A percentile compares a stretch with the other conserved stretches of the same genome.
Evolutionary conservation across 2,797 vertebrate species (phyloP).

Genomic region (Labeo calbasu): DNA sequence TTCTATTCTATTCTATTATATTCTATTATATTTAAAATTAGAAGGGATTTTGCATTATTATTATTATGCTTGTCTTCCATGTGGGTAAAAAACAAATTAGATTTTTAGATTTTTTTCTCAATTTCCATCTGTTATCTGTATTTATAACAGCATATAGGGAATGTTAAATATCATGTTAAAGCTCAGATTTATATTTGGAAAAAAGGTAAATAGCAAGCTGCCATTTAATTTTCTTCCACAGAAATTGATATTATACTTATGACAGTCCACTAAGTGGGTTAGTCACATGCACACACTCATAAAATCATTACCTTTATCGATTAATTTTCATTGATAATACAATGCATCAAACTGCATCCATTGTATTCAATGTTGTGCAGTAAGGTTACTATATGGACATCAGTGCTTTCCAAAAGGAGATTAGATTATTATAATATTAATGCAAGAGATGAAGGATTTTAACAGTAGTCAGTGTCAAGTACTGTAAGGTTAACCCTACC

Average conservation of each 20-base stretch:
- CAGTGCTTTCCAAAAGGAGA: no score
- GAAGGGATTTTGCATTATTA: background rate
- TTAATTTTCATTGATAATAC: no score
- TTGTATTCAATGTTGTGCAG: background rate
- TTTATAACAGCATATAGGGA: background rate
- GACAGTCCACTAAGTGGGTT: background rate
- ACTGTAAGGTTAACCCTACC: no score
- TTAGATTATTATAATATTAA: no score
- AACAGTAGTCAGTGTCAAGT: no score
- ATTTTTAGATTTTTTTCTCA: no score
- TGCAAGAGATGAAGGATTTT: no score
- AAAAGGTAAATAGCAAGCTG: conserved; percentile 5
- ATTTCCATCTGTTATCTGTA: background rate
- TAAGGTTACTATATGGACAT: background rate
- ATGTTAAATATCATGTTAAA: conserved; percentile 2
- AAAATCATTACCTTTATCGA: background rate
- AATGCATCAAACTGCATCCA: background rate
- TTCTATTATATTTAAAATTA: background rate
- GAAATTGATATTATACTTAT: background rate
- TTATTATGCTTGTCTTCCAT: background rate
- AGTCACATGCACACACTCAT: background rate
- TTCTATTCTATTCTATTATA: background rate
- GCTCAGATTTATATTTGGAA: background rate
- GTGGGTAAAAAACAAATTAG: background rate
- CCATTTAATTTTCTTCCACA: background rate